Base-by-base conservation (phyloP, 92 coral and sea anemone genomes). In the Desmophyllum pertusum region DNA sequence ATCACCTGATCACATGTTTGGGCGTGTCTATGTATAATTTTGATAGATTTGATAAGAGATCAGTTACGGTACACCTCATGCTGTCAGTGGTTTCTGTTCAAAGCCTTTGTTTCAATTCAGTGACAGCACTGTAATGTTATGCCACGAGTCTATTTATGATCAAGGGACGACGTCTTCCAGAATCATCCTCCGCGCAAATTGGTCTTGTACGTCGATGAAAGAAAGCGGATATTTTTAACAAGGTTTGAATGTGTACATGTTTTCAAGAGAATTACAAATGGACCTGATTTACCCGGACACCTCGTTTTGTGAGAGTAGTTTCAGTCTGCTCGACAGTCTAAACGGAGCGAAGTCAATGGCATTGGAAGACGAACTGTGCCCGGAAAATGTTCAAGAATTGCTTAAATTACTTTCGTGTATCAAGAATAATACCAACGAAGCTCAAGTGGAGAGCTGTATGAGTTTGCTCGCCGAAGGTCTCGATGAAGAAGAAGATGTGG, bases 401-500 rank as follows among this genome's bases (percentile, higher is more conserved):
- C 79, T 81, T 15, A 81, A 73, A 64, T 67, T 90, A 17, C 83
- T 92, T 25, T 46, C 81, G 36, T 83, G 81, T 3, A 67, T 94
- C 48, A 87, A 78, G 75, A 72, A 72, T 23, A 87, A 94, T 40
- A 72, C 85, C 5, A 92, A 86, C 57, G 87, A 80, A 81, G 72
- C 81, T 6, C 90, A 92, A 61, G 71, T 92, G 23, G 92, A 92
- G 74, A 63, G 71, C 65, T 81, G 86, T 45, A 78, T 94, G 89
- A 68, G 79, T 39, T 85, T 84, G 39, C 88, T 94, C 23, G 93
- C 93, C 5, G 93, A 94, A 41, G 63, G 69, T 66, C 43, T 93
- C 30, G 89, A 87, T 52, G 84, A 88, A 23, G 83, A 61, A 62
- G 66, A 55, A n/a, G 79, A 82, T 13, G 41, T 57, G n/a, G 57